Conservation (phyloP, 1,140 invertebrate species). For the Drosophila subpulchrella region DNA sequence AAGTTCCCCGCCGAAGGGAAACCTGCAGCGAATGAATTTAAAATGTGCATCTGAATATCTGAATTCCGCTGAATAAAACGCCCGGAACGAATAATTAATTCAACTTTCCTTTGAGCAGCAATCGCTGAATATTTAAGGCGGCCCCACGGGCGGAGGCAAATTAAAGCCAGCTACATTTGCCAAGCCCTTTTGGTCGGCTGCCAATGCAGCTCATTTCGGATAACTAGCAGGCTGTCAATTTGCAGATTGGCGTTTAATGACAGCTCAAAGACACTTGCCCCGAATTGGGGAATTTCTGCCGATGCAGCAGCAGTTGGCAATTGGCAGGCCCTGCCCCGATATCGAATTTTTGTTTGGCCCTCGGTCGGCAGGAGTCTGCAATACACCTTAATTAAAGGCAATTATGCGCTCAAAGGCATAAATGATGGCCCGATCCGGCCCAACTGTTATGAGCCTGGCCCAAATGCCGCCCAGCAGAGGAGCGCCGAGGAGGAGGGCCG, state of each 20-base stretch:
- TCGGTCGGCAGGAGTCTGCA: constrained; percentile 34
- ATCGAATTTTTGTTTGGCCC: constrained; percentile 69
- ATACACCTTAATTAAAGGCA: constrained; percentile 82
- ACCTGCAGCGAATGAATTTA: constrained; percentile 40
- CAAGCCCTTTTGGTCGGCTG: constrained; percentile 4
- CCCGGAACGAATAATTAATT: constrained; percentile 23
- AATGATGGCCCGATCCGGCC: constrained; percentile 64
- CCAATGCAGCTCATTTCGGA: constrained; percentile 43
- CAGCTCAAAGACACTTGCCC: constrained; percentile 68
- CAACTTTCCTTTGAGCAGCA: constrained; percentile 11
- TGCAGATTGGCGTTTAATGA: constrained; percentile 57
- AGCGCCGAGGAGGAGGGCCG: neutral
- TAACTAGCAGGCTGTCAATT: constrained; percentile 67
- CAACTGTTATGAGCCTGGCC: constrained; percentile 77
- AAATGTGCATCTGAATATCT: constrained; percentile 30
- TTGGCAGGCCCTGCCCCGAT: constrained; percentile 46
- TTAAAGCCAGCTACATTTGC: constrained; percentile 9
- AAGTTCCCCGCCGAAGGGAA: constrained; percentile 8
- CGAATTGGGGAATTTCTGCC: constrained; percentile 32
- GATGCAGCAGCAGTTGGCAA: constrained; percentile 50
- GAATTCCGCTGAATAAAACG: constrained; percentile 14
- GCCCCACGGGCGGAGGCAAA: neutral
- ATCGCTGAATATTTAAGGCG: constrained; percentile 27
- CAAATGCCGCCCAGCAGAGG: constrained; percentile 61
- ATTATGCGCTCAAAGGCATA: constrained; percentile 81